A percentile compares a stretch with the other conserved stretches of the same genome.
Conservation (phyloP, 2,797 vertebrate species). For the Schizopygopsis malacanthus region DNA sequence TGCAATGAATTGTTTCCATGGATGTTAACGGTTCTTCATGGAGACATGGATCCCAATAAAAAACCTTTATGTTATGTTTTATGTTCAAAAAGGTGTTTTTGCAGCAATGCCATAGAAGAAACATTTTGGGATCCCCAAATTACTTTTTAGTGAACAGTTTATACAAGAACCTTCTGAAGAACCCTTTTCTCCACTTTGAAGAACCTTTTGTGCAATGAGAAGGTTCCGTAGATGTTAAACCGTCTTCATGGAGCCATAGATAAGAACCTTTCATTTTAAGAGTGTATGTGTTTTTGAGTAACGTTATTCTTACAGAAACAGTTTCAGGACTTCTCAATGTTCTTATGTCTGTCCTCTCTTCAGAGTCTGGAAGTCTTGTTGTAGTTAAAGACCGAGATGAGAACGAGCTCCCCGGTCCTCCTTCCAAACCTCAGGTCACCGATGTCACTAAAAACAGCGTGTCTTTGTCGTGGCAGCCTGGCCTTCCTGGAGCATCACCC, state of each 20-base stretch:
- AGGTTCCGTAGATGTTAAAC: background rate
- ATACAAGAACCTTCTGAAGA: background rate
- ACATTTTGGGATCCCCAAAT: background rate
- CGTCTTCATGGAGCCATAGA: background rate
- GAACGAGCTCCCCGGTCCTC: constrained; percentile 91
- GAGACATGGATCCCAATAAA: background rate
- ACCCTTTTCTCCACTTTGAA: background rate
- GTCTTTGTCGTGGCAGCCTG: constrained; percentile 95
- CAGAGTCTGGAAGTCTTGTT: constrained; percentile 85
- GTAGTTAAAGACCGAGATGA: constrained; percentile 88
- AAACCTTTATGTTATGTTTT: background rate
- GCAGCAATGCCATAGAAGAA: background rate
- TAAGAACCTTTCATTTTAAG: background rate
- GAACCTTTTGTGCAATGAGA: background rate
- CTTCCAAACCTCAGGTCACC: constrained; percentile 97
- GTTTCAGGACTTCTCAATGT: background rate
- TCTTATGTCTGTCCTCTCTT: background rate
- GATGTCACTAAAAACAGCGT: constrained; percentile 98
- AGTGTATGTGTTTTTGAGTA: background rate
- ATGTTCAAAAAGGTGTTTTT: background rate
- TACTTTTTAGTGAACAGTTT: background rate
- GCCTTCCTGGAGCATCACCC: constrained; percentile 84
- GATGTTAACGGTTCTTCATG: background rate
- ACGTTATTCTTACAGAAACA: background rate
- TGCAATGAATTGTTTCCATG: background rate